Evolutionary conservation across 2,113 vertebrate species (phyloP), one percentile per base, ranked within the genome.

Genomic region (Oreocharis arfaki): DNA sequence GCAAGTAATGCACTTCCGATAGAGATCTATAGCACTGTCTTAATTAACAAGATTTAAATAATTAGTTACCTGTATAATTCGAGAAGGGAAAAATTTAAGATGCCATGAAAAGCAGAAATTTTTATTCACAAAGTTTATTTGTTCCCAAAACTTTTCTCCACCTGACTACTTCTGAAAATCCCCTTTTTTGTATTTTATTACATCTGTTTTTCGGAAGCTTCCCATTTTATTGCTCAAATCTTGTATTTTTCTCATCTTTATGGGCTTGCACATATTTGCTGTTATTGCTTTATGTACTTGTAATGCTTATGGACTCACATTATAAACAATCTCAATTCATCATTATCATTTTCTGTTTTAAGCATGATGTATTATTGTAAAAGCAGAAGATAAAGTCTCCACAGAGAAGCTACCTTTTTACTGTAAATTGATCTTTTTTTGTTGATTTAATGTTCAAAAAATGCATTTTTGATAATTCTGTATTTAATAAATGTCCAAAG

Each of bases 251-350:
- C 64, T 79, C 64, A 76, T 44, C 33, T 79, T 91, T 89, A 90
- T 55, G 42, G 35, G 15, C 63, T 90, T 44, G 79, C 63, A 70
- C 70, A 80, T 60, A 81, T 81, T 93, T 94, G n/a, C 60, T 42
- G 4, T 87, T 94, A 80, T 33, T 94, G 28, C 50, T 96, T 94
- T 93, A 90, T 70, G 46, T 63, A 90, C 71, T 84, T 93, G 61
- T 77, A 80, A 83, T 83, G 17, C 92, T 75, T 88, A 28, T 77
- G 68, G 71, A 74, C 71, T 92, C 33, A 63, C 32, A 84, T 77
- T 90, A 74, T 75, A 44, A 84, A 86, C 1, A 2, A 35, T 80
- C 47, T 84, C 59, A 83, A 63, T 92, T 95, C 75, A 61, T 93
- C 88, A 90, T 65, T 88, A 85, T 80, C 4, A 89, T 65, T 87